A percentile compares a stretch with the other conserved stretches of the same genome.
Conservation (phyloP, 2,113 vertebrate species). For the Martes martes region DNA sequence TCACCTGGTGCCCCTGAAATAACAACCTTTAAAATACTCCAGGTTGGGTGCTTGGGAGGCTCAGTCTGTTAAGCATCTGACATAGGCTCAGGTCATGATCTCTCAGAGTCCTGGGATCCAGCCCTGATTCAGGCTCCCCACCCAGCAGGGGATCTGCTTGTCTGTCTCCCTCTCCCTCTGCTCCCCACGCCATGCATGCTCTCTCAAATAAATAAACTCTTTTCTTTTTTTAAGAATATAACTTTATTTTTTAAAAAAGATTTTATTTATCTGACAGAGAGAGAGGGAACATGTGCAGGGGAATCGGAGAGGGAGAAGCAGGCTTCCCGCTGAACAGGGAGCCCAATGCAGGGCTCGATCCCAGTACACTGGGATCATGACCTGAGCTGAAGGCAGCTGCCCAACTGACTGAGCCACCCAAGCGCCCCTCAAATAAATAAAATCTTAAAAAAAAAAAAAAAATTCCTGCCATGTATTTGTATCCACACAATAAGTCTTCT, state of each 20-base stretch:
- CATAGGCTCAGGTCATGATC: neutral
- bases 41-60: neutral
- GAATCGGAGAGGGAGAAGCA: too few species aligned
- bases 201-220: neutral
- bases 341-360: too few species aligned
- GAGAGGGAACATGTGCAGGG: too few species aligned
- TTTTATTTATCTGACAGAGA: too few species aligned
- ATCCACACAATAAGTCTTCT: neutral
- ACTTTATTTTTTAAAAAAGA: too few species aligned
- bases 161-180: neutral
- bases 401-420: too few species aligned
- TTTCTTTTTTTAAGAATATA: too few species aligned
- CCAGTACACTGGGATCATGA: too few species aligned
- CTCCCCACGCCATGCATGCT: neutral
- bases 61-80: neutral
- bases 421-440: too few species aligned
- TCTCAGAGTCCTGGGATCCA: neutral
- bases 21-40: neutral
- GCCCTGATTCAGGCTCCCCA: too few species aligned
- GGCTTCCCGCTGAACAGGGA: too few species aligned
- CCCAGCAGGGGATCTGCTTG: neutral
- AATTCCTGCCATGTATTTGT: neutral
- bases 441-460: neutral
- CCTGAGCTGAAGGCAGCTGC: too few species aligned
- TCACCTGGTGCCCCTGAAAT: neutral